phyloP scores from a whole-genome alignment of 2,888 invertebrate genomes.

The Gryllus longicercus region DNA sequence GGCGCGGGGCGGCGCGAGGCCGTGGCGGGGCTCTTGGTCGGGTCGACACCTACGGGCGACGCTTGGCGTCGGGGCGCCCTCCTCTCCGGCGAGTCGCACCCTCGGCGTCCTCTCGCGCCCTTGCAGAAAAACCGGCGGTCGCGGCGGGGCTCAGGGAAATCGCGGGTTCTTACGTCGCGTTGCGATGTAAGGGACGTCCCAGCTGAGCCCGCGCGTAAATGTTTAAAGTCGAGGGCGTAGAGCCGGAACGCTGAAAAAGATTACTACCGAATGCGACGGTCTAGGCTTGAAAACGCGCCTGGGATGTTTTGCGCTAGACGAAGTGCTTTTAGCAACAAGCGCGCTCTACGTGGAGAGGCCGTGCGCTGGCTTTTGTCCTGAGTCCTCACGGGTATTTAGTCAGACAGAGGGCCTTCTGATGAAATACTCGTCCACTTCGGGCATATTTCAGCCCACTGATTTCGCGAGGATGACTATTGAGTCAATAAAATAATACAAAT shows the following conservation, averaged over 20 bases:
- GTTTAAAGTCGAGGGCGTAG: background rate
- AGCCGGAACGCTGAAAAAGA: background rate
- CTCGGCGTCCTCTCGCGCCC: background rate
- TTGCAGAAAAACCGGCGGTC: background rate
- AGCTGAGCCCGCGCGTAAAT: background rate
- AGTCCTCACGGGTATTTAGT: background rate
- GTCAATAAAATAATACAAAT: too few species aligned
- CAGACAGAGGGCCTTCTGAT: background rate
- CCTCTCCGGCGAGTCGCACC: too few species aligned
- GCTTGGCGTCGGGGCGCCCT: too few species aligned
- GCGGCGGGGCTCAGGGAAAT: background rate
- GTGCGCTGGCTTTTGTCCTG: background rate
- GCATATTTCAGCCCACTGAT: background rate
- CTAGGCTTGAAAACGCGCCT: background rate
- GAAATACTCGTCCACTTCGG: background rate
- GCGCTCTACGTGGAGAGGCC: background rate
- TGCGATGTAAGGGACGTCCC: background rate
- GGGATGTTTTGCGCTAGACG: background rate
- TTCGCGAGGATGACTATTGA: background rate
- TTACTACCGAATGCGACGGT: background rate
- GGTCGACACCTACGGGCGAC: too few species aligned
- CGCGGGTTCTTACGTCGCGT: conserved; percentile 1
- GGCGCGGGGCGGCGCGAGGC: too few species aligned
- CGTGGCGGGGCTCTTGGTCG: too few species aligned
- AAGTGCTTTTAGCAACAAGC: background rate